A percentile compares a stretch with the other conserved stretches of the same genome.
Conservation (phyloP, 2,113 vertebrate genomes). For the Microcebus griseorufus region DNA sequence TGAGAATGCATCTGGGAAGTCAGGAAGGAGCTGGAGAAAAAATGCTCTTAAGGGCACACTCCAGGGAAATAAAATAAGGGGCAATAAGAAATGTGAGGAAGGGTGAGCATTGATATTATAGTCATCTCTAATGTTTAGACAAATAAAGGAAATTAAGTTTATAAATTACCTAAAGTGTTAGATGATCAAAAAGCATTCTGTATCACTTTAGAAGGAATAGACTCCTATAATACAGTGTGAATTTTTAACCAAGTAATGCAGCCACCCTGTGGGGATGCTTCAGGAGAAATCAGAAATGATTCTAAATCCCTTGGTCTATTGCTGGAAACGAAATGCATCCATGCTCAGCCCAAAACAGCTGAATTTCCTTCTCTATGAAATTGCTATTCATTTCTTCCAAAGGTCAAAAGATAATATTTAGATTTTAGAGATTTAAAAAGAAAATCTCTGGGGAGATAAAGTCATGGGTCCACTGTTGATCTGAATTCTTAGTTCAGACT, state of each 20-base stretch:
- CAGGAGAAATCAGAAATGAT: neutral
- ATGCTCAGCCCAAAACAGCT: neutral
- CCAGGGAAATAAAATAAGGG: neutral
- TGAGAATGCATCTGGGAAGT: neutral
- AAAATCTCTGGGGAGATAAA: neutral
- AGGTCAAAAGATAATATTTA: neutral
- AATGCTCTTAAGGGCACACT: neutral
- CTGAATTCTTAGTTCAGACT: neutral
- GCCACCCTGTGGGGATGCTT: neutral
- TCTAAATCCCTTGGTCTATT: neutral
- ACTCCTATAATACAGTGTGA: neutral
- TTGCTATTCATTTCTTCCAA: neutral
- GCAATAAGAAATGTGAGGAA: neutral
- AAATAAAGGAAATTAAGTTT: neutral
- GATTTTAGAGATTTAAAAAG: constrained; percentile 14
- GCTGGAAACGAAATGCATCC: neutral
- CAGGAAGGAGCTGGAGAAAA: neutral
- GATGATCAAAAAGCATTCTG: neutral
- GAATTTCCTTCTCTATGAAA: neutral
- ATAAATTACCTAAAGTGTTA: neutral
- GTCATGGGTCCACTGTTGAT: neutral
- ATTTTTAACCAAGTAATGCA: constrained; percentile 23
- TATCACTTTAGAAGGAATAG: neutral
- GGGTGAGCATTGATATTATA: neutral
- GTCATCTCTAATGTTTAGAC: neutral